These are phyloP conservation scores for crab-eating macaque (Macaca fascicularis) DNA, from an alignment of 2,113 vertebrate genomes.

Conservation along the genomic window DNA sequence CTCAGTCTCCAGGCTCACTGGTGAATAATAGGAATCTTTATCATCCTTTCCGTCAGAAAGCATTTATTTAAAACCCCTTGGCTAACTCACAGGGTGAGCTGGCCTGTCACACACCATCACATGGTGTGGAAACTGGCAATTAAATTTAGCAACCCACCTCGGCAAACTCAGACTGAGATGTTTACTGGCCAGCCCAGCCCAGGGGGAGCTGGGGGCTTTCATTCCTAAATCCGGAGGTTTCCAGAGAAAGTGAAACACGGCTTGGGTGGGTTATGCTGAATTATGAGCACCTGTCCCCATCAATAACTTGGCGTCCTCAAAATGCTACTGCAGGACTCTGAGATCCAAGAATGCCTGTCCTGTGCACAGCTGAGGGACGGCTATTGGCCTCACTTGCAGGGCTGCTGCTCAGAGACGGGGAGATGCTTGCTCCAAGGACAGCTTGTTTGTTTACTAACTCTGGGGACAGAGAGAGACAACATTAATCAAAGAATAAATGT, in stretches of 20 bases:
- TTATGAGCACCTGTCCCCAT: constrained; percentile 58
- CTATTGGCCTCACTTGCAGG: background rate
- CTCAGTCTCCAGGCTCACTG: constrained; percentile 66
- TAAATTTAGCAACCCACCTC: constrained; percentile 83
- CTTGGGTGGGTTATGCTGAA: constrained; percentile 27
- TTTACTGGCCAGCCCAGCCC: constrained; percentile 50
- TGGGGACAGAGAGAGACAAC: background rate
- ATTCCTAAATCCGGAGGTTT: constrained; percentile 60
- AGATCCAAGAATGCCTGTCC: background rate
- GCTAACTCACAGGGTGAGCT: constrained; percentile 81
- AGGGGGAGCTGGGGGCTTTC: constrained; percentile 52
- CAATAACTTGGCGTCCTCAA: constrained; percentile 16
- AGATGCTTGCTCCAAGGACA: constrained; percentile 25
- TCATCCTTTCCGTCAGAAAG: constrained; percentile 84
- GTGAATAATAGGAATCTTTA: constrained; percentile 81
- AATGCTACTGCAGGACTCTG: background rate
- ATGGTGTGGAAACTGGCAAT: constrained; percentile 81
- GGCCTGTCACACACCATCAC: constrained; percentile 81
- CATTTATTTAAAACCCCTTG: constrained; percentile 84
- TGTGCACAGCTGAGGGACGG: background rate
- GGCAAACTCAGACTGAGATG: constrained; percentile 59
- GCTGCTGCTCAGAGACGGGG: background rate
- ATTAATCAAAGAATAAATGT: background rate
- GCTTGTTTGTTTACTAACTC: constrained; percentile 49
- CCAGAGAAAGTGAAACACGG: constrained; percentile 52